Conservation (phyloP, 1,140 invertebrate genomes). For the Vollenhovia emeryi region DNA sequence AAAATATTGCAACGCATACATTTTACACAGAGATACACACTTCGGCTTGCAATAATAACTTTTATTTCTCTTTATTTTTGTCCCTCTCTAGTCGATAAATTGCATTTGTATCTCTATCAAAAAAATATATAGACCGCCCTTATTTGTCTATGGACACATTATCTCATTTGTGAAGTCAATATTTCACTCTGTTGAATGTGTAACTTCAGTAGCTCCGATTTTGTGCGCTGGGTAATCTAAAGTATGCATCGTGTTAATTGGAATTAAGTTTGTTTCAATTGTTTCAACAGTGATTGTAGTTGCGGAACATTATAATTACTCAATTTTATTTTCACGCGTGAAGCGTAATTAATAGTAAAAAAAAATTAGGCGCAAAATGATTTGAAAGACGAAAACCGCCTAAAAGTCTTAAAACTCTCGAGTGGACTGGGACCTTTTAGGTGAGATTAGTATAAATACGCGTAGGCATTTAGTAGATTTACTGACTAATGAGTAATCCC, state of each 20-base stretch:
- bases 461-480: slow-evolving; percentile 1
- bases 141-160: neutral
- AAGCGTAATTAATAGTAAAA: slow-evolving; percentile 6
- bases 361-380: slow-evolving; percentile 14
- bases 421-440: neutral
- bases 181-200: neutral
- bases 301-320: neutral
- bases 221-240: neutral
- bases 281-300: neutral
- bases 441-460: neutral
- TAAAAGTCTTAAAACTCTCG: slow-evolving; percentile 18
- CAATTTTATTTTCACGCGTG: neutral
- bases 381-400: neutral
- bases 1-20: neutral
- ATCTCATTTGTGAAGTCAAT: neutral
- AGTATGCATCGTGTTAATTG: neutral
- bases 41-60: neutral
- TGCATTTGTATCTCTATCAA: neutral
- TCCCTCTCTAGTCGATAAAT: neutral
- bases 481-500: neutral
- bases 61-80: neutral
- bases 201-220: neutral
- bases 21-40: neutral
- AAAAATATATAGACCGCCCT: neutral
- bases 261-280: neutral